phyloP scores from a whole-genome alignment of 1,140 invertebrate species.

The Papilio xuthus region DNA sequence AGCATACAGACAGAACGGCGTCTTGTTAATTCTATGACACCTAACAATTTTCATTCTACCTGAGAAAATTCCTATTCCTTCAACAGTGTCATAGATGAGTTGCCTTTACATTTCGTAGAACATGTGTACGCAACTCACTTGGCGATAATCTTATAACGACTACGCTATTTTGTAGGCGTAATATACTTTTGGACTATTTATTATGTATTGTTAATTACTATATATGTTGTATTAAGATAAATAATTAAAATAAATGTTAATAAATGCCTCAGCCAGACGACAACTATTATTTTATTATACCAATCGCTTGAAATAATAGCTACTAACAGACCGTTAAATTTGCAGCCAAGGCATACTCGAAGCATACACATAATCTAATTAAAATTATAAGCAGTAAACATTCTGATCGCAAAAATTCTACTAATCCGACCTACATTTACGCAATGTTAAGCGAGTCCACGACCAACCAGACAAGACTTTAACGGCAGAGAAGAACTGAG shows the following conservation, averaged over 20 bases:
- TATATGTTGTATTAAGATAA: conserved; percentile 81
- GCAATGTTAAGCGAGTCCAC: too few relatives aligned
- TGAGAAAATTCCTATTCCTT: conserved; percentile 70
- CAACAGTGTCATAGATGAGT: conserved; percentile 72
- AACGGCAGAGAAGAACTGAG: too few relatives aligned
- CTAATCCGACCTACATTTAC: too few relatives aligned
- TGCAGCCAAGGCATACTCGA: neutral
- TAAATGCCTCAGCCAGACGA: conserved; percentile 81
- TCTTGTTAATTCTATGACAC: neutral
- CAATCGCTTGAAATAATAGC: conserved; percentile 20
- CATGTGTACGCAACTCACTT: conserved; percentile 74
- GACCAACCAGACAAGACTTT: too few relatives aligned
- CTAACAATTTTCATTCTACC: conserved; percentile 56
- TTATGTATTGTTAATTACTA: conserved; percentile 82
- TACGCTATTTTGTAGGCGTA: conserved; percentile 82
- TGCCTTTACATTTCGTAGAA: conserved; percentile 70
- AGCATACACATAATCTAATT: too few relatives aligned
- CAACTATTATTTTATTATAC: conserved; percentile 58
- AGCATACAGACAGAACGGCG: neutral
- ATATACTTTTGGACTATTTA: conserved; percentile 82
- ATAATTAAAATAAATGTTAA: conserved; percentile 80
- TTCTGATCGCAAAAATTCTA: too few relatives aligned
- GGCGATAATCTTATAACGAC: conserved; percentile 80
- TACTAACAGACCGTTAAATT: neutral
- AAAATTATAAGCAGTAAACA: too few relatives aligned